These are phyloP conservation scores for Calephelis nemesis DNA, from an alignment of 1,140 invertebrate species.

Conservation along the genomic window DNA sequence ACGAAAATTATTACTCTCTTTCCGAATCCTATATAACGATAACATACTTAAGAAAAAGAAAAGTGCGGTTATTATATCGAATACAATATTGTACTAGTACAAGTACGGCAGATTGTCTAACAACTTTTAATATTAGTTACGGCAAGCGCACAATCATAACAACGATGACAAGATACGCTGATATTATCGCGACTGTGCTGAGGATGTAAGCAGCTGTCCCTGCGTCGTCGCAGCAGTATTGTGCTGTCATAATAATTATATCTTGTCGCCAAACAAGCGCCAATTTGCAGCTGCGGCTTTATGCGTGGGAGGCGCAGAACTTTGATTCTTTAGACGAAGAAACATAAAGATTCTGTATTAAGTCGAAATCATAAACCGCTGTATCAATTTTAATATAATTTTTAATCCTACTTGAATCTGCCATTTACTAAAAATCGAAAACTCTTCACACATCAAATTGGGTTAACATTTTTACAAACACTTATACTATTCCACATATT, in stretches of 20 bases:
- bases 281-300: constrained; percentile 23
- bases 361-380: too few species aligned
- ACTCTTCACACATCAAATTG: too few species aligned
- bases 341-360: not conserved
- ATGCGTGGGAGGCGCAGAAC: not conserved
- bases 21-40: too few species aligned
- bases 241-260: constrained; percentile 41
- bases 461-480: too few species aligned
- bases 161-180: constrained; percentile 20
- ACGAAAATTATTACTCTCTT: too few species aligned
- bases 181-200: constrained; percentile 18
- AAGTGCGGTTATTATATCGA: too few species aligned
- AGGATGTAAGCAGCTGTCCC: constrained; percentile 30
- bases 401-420: too few species aligned
- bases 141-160: constrained; percentile 22
- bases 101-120: not conserved
- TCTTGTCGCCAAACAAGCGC: constrained; percentile 13
- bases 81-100: constrained; percentile 2
- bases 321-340: not conserved
- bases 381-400: too few species aligned
- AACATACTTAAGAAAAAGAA: too few species aligned
- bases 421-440: too few species aligned
- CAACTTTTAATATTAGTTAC: not conserved
- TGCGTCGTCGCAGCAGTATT: constrained; percentile 28
- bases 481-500: too few species aligned